phyloP scores from a whole-genome alignment of 2,797 vertebrate genomes.

The Poeciliopsis turneri region DNA sequence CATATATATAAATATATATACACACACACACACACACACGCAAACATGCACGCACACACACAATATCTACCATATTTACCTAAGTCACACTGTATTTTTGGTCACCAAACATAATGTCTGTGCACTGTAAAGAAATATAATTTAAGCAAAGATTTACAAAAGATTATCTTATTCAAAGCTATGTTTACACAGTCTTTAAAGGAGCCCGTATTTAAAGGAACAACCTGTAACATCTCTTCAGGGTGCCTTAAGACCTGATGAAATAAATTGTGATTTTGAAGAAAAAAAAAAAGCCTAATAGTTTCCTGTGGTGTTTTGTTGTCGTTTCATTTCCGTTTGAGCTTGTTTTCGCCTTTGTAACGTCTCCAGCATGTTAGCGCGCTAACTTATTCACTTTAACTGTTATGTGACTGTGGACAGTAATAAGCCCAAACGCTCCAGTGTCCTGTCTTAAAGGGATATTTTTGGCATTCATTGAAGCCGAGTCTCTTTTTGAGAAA shows the following conservation, averaged over 20 bases:
- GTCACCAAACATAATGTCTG: slow-evolving; percentile 81
- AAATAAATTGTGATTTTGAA: slow-evolving; percentile 87
- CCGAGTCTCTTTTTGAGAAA: not conserved
- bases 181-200: slow-evolving; percentile 81
- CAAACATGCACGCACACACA: slow-evolving; percentile 61
- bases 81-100: slow-evolving; percentile 81
- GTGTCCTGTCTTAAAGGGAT: not conserved
- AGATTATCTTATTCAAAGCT: slow-evolving; percentile 82
- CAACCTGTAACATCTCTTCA: slow-evolving; percentile 79
- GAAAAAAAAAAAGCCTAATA: slow-evolving; percentile 48
- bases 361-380: not conserved
- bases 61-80: slow-evolving; percentile 78
- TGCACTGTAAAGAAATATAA: slow-evolving; percentile 83
- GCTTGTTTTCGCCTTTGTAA: not conserved
- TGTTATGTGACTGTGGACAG: not conserved
- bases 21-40: slow-evolving; percentile 31
- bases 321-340: not conserved
- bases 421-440: not conserved
- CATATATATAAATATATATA: slow-evolving; percentile 65
- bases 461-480: not conserved
- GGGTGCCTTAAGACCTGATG: slow-evolving; percentile 89
- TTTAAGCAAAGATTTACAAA: slow-evolving; percentile 82
- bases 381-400: not conserved
- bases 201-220: slow-evolving; percentile 75
- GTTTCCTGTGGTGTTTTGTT: not conserved